Conservation (phyloP, 2,797 vertebrate species). For the Spinus olivaceus region DNA sequence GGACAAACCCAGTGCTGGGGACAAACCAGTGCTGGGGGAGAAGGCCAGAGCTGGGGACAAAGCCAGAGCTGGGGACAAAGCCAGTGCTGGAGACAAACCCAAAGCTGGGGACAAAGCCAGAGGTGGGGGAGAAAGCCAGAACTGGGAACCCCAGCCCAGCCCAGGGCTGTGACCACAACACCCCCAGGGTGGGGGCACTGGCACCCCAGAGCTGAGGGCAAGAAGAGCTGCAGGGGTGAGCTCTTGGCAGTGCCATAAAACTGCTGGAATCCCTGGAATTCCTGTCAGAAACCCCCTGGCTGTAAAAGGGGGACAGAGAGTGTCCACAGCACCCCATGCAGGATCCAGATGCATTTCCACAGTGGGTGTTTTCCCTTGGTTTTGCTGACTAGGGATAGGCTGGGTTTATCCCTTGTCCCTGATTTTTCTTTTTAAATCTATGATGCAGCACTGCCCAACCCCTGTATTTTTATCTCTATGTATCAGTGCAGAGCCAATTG, state of each 20-base stretch:
- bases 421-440: not conserved
- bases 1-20: not conserved
- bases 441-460: not conserved
- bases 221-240: not conserved
- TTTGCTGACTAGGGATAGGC: not conserved
- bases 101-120: accelerated
- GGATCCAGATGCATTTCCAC: not conserved
- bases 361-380: not conserved
- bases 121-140: not conserved
- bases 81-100: not conserved
- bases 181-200: not conserved
- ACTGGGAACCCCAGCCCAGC: not conserved
- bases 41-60: not conserved
- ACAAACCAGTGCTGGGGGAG: not conserved
- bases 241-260: not conserved
- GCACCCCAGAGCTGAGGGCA: not conserved
- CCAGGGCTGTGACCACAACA: not conserved
- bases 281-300: not conserved
- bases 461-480: not conserved
- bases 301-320: not conserved
- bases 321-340: not conserved
- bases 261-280: not conserved
- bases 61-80: not conserved
- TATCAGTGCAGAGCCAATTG: not conserved
- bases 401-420: not conserved